Conservation (phyloP, 2,797 vertebrate genomes). For the Microctenopoma stevenorrisi region DNA sequence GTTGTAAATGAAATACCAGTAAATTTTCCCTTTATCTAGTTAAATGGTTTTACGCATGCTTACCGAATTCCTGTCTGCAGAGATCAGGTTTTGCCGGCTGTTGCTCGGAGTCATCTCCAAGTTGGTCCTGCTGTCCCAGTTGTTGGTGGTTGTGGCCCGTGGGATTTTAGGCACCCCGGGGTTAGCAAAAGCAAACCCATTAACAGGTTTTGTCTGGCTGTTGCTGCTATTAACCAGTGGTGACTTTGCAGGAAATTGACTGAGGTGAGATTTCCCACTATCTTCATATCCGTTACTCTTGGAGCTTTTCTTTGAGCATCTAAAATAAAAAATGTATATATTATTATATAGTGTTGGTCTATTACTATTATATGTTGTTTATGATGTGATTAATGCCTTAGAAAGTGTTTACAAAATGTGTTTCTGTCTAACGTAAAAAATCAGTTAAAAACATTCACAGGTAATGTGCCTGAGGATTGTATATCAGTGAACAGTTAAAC, state of each 20-base stretch:
- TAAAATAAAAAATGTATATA: constrained; percentile 15
- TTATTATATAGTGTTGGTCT: neutral
- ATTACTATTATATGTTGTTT: neutral
- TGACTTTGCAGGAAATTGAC: constrained; percentile 13
- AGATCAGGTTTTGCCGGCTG: constrained; percentile 47
- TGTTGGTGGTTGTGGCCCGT: constrained; percentile 47
- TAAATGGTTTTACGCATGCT: constrained; percentile 13
- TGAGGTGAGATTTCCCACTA: constrained; percentile 7
- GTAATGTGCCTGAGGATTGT: neutral
- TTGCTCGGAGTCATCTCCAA: constrained; percentile 66
- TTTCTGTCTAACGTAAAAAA: neutral
- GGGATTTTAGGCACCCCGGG: constrained; percentile 60
- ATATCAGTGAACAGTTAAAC: neutral
- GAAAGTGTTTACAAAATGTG: neutral
- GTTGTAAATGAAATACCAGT: neutral
- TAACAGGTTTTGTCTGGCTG: neutral
- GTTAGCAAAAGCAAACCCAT: neutral
- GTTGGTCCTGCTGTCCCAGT: constrained; percentile 47
- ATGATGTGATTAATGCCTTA: neutral
- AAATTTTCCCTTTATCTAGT: neutral
- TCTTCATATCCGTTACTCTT: constrained; percentile 25
- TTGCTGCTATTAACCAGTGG: constrained; percentile 7
- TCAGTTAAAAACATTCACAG: neutral
- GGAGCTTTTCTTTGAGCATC: constrained; percentile 52
- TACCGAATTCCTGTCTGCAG: constrained; percentile 35